A percentile compares a stretch with the other conserved stretches of the same genome.
phyloP scores from a whole-genome alignment of 2,888 invertebrate species.

The Metellina segmentata region DNA sequence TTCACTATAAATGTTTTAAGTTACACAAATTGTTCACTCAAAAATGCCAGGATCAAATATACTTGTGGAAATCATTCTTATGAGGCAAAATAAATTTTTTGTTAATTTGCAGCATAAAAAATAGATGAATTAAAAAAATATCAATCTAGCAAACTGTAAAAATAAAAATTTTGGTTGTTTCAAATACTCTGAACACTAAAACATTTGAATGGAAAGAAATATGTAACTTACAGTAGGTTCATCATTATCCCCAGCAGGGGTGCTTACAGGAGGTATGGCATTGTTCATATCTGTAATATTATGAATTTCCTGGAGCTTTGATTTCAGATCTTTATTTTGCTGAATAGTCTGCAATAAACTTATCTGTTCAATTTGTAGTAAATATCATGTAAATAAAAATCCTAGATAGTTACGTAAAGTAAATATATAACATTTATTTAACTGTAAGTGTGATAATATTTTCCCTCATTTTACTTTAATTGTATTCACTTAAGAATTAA shows the following conservation, averaged over 20 bases:
- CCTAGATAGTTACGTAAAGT: neutral
- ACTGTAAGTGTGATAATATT: neutral
- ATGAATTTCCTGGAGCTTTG: constrained; percentile 81
- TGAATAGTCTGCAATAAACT: constrained; percentile 84
- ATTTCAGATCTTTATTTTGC: constrained; percentile 88
- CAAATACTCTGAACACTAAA: neutral
- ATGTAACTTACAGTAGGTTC: constrained; percentile 72
- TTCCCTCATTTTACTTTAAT: no score
- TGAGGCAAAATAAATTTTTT: no score
- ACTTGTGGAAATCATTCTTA: no score
- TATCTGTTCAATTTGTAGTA: neutral
- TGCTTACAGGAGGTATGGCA: constrained; percentile 79
- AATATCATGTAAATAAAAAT: neutral
- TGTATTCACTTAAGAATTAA: no score
- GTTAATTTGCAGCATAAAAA: no score
- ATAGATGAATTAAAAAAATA: neutral
- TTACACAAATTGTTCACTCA: no score
- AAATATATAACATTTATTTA: neutral
- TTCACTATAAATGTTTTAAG: neutral
- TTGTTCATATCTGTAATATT: constrained; percentile 82
- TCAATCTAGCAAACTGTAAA: neutral
- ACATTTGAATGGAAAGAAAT: neutral
- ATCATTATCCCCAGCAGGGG: constrained; percentile 74
- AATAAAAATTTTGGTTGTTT: neutral
- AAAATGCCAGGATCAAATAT: no score